Evolutionary conservation across 2,797 vertebrate genomes (phyloP), one percentile per base, ranked within the genome.

Genomic region (Sparus aurata): DNA sequence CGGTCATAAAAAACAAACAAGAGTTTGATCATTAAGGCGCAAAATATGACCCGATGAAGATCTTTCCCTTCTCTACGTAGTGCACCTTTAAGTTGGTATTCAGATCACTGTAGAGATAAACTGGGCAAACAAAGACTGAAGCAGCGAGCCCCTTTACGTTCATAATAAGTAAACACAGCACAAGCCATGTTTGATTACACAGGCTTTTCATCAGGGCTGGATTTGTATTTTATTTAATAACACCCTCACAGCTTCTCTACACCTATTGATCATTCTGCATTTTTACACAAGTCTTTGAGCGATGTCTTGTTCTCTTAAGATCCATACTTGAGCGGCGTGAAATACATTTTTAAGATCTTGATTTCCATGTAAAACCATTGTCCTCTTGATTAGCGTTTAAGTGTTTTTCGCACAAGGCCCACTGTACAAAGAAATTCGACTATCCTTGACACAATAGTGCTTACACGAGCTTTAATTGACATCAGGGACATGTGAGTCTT

Each of bases 111-210:
- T 59, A 17, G 43, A 77, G 18, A 58, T 81, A 16, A 58, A 16
- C 61, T 30, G 27, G 2, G 46, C 12, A 66, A 69, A 69, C 65
- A 75, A 18, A 45, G 49, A 68, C 20, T 67, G 17, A 69, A 66
- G n/a, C 34, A 18, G 30, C 18, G 8, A 66, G 23, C 70, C 72
- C 4, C n/a, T 30, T 41, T 20, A 25, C 49, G 2, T 54, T 55
- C 17, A 53, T 50, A 30, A 64, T 52, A 16, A 68, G n/a, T 38
- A 18, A 43, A 64, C 1, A 38, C 17, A 59, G 45, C 13, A 58
- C 17, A 41, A 27, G 4, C 9, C 13, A 17, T 70, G 25, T 59
- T 47, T 0, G 16, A 43, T 73, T 22, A 50, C 1, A 49, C 52
- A 69, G 38, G 3, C 5, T 16, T 5, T 18, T 27, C 30, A 62